Percentiles rank a stretch among this genome's conserved stretches.
Evolutionary conservation across 2,888 invertebrate species (phyloP).

Genomic region (Tineola bisselliella): DNA sequence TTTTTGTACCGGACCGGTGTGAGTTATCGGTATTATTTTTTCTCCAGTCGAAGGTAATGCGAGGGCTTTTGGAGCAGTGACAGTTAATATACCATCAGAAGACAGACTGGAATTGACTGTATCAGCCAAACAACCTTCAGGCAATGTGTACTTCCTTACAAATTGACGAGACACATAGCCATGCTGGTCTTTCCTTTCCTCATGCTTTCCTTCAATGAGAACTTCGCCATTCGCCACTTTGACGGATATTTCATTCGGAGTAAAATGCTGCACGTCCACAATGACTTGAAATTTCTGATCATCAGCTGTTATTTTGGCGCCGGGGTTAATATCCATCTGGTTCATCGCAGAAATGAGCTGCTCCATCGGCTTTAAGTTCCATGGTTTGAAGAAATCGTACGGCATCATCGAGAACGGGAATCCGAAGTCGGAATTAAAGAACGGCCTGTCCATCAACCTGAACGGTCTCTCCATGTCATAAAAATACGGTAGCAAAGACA

Average conservation of each 20-base stretch:
- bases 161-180: slow-evolving; percentile 80
- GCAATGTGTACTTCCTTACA: slow-evolving; percentile 76
- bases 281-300: slow-evolving; percentile 72
- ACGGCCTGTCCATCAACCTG: slow-evolving; percentile 44
- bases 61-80: slow-evolving; percentile 72
- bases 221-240: slow-evolving; percentile 75
- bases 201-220: slow-evolving; percentile 79
- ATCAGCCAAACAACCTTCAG: slow-evolving; percentile 76
- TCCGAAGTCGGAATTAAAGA: slow-evolving; percentile 32
- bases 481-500: slow-evolving; percentile 43
- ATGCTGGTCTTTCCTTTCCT: slow-evolving; percentile 77
- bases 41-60: slow-evolving; percentile 55
- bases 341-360: slow-evolving; percentile 38
- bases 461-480: slow-evolving; percentile 41
- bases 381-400: slow-evolving; percentile 24
- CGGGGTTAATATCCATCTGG: slow-evolving; percentile 46
- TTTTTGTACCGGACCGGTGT: slow-evolving; percentile 60
- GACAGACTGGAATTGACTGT: slow-evolving; percentile 78
- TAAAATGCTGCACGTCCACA: slow-evolving; percentile 81
- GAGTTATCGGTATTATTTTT: slow-evolving; percentile 68
- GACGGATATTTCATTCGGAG: slow-evolving; percentile 79
- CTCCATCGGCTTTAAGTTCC: slow-evolving; percentile 37
- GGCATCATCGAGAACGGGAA: slow-evolving; percentile 26
- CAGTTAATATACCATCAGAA: slow-evolving; percentile 78
- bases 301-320: slow-evolving; percentile 43